Conservation (phyloP, 2,113 vertebrate genomes). For the Globicephala melas region DNA sequence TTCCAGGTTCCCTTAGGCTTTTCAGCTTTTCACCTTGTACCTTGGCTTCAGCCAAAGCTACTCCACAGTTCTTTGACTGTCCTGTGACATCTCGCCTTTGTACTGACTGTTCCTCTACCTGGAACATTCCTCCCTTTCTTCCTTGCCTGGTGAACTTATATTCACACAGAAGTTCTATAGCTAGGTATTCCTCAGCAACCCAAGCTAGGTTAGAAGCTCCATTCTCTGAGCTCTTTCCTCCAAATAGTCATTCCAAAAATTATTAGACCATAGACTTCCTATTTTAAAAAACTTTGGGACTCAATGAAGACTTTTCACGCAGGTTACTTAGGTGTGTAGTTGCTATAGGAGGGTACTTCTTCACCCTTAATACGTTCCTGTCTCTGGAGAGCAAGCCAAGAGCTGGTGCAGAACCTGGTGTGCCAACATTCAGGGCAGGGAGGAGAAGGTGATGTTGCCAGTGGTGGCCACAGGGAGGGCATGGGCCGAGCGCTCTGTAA, state of each 20-base stretch:
- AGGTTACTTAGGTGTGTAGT: neutral
- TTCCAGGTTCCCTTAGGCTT: neutral
- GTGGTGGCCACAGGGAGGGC: neutral
- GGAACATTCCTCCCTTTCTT: neutral
- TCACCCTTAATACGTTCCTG: neutral
- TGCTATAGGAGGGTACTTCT: neutral
- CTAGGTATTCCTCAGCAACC: neutral
- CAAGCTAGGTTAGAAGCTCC: neutral
- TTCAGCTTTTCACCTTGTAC: too few species aligned
- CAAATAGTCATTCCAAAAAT: neutral
- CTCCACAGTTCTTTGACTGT: neutral
- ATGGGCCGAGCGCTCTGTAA: neutral
- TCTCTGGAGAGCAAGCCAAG: neutral
- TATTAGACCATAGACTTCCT: neutral
- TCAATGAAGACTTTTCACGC: neutral
- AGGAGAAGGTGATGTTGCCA: neutral
- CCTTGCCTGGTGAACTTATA: neutral
- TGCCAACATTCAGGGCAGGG: neutral
- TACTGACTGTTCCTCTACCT: too few species aligned
- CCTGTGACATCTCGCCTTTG: neutral
- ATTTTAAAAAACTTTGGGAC: neutral
- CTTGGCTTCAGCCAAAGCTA: neutral
- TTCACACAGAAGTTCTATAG: neutral
- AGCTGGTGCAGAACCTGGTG: neutral
- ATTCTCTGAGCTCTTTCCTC: neutral